A percentile compares a stretch with the other conserved stretches of the same genome.
phyloP scores from a whole-genome alignment of 92 coral and sea anemone genomes.

The Palythoa grandiflora region DNA sequence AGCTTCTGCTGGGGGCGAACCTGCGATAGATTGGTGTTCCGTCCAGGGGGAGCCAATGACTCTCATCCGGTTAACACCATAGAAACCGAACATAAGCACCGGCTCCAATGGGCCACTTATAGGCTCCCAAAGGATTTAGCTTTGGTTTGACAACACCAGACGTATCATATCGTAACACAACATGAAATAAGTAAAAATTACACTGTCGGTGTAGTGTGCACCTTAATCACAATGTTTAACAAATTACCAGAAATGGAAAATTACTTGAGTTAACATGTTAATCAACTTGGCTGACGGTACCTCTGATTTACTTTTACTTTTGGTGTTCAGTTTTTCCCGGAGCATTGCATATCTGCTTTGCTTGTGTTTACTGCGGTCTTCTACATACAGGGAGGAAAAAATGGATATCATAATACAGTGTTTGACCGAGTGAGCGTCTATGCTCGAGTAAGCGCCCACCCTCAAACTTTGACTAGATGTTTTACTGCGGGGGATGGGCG shows the following conservation, averaged over 20 bases:
- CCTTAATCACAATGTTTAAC: neutral
- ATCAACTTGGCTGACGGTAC: neutral
- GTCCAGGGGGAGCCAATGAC: no score
- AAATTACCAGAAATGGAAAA: neutral
- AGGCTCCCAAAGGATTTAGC: no score
- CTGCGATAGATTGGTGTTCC: no score
- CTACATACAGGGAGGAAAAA: neutral
- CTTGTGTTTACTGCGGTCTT: slow-evolving; percentile 1
- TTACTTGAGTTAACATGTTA: neutral
- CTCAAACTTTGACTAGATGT: no score
- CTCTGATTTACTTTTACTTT: slow-evolving; percentile 10
- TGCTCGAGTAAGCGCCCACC: neutral
- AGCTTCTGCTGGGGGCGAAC: no score
- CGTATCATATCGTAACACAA: neutral
- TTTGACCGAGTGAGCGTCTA: neutral
- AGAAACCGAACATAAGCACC: no score
- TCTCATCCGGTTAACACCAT: no score
- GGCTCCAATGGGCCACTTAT: no score
- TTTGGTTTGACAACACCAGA: neutral
- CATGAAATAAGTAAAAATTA: neutral
- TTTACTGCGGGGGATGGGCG: no score
- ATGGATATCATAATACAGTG: neutral
- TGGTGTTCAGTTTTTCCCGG: slow-evolving; percentile 1
- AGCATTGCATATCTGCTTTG: slow-evolving; percentile 31
- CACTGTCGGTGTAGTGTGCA: neutral